Base-by-base conservation (phyloP, 2,113 vertebrate genomes). In the Pogonocichla stellata region DNA sequence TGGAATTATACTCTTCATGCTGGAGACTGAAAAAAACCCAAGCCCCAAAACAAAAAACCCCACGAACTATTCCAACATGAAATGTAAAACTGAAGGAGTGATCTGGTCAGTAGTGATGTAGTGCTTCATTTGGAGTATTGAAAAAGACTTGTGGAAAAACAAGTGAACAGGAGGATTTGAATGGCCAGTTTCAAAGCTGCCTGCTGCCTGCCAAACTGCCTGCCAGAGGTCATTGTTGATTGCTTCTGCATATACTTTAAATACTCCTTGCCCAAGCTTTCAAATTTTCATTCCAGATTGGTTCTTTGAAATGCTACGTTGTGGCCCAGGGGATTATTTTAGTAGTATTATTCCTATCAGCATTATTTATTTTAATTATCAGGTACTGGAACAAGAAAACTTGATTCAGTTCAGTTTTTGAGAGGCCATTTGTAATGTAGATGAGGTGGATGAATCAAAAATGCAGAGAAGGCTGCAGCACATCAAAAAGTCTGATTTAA, bases 281-380 rank as follows among this genome's bases (percentile, higher is more conserved):
- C 60, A 88, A 47, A 86, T 95, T 90, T 77, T 95, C 31, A 53
- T 90, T 95, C 81, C 42, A 58, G 17, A 9, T 62, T 88, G 47
- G 7, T 86, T 91, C 62, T 95, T 91, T 91, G 84, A 75, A 91
- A 61, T 88, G 50, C 26, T 93, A 8, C 5, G 1, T 73, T 66
- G 18, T 73, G 58, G 33, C 71, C 18, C 45, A 47, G 33, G 75
- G 75, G 75, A 86, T 90, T 95, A 50, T 85, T 96, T 97, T 88
- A 77, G 54, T 77, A 82, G 13, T 73, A 69, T 88, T 93, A 65
- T 80, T 90, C 56, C 58, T 66, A 83, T 93, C 67, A 70, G 33
- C 58, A 53, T 90, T 95, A 70, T 78, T 93, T 92, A 90, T 94
- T 85, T 87, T 91, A 87, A 91, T 93, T 88, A 85, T 73, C 88